Evolutionary conservation across 2,888 invertebrate genomes (phyloP), one percentile per base, ranked within the genome.

Genomic region (Adela reaumurella): DNA sequence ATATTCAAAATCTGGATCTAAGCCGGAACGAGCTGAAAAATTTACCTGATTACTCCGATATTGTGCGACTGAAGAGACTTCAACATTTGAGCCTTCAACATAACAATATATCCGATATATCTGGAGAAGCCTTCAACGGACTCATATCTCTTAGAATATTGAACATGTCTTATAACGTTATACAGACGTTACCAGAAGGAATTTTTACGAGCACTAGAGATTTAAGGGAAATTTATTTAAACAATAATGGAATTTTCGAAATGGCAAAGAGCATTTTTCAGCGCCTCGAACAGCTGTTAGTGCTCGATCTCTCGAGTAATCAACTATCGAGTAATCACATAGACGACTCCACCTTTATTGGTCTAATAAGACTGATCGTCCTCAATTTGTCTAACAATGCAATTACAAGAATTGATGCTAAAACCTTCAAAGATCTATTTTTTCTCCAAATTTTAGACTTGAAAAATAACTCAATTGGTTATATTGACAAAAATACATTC

Each of bases 401-500:
- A n/a, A 69, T 95, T 35, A 91, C 90, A 1, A 84, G 89, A 57
- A 86, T 95, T 55, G 92, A 92, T 59, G 86, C 88, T 16, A 85
- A 86, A 58, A 92, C 91, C 47, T 94, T 94, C 69, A 91, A 91
- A 68, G 92, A 94, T 64, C 74, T 94, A 54, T 90, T 89, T 64
- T 90, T 92, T 62, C 78, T 94, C 49, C 92, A 93, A 80, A 92
- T 91, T 54, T 81, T 94, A 50, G 90, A 92, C 67, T 79, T 94
- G 58, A 85, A 89, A 60, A 92, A 92, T 66, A 94, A 94, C 65
- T 89, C 90, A 8, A 90, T 94, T 60, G 89, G 89, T n/a, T 90
- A 89, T 62, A 88, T 94, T 56, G 91, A 92, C 77, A 90, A 92
- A 60, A 90, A 91, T 62, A 90, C 94, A 46, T 94, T 96, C 62